phyloP scores from a whole-genome alignment of 2,797 vertebrate species.

The Liasis olivaceus region DNA sequence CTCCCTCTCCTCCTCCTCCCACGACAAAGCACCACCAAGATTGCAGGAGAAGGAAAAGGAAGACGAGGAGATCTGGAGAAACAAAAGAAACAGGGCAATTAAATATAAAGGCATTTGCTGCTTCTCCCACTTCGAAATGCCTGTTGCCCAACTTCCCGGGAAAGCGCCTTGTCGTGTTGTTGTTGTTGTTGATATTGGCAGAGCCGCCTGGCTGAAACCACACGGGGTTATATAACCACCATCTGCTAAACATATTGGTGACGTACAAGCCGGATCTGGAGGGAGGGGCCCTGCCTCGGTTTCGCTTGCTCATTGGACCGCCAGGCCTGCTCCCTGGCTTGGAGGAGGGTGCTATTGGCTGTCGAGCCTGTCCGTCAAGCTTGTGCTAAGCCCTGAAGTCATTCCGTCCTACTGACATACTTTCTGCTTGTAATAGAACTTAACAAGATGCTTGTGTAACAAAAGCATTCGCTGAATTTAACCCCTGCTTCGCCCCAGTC shows the following conservation, averaged over 20 bases:
- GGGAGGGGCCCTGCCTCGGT: background rate
- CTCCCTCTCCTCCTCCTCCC: no score
- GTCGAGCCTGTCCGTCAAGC: background rate
- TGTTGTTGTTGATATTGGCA: background rate
- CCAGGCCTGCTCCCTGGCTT: background rate
- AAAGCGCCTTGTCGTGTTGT: background rate
- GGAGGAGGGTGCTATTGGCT: background rate
- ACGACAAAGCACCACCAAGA: background rate
- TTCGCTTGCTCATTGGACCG: background rate
- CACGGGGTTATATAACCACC: constrained; percentile 59
- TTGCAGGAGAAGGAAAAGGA: background rate
- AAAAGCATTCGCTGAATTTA: background rate
- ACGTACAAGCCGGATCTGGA: background rate
- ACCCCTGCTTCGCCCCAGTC: background rate
- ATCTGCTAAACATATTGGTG: constrained; percentile 16
- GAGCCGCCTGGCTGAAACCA: background rate
- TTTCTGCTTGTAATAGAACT: constrained; percentile 45
- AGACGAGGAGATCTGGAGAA: background rate
- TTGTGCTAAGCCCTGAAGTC: constrained; percentile 27
- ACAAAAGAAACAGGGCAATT: constrained; percentile 34
- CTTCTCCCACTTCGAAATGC: constrained; percentile 59
- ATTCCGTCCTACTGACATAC: constrained; percentile 68
- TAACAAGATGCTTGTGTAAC: constrained; percentile 53
- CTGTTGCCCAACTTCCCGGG: constrained; percentile 50
- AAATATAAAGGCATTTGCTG: constrained; percentile 40